These are phyloP conservation scores for Peromyscus eremicus DNA, from an alignment of 2,797 vertebrate species.

Conservation along the genomic window DNA sequence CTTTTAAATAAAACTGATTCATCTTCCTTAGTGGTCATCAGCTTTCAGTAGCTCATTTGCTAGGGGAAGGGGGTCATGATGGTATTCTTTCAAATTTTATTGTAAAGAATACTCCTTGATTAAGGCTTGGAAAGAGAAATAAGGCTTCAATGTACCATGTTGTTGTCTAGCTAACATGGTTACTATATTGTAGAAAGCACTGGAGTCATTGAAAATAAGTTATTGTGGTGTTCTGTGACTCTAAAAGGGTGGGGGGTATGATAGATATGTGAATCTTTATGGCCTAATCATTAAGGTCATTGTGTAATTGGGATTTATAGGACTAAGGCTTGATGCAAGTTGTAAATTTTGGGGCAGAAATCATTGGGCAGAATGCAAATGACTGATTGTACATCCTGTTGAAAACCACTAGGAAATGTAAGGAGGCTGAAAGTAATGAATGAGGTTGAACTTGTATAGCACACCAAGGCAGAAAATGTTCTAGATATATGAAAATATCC, in stretches of 20 bases:
- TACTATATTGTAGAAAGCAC: background rate
- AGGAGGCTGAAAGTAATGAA: conserved; percentile 29
- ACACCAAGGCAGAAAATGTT: conserved; percentile 27
- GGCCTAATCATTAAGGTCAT: conserved; percentile 1
- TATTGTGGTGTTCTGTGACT: background rate
- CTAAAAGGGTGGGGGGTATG: background rate
- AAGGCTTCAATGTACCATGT: background rate
- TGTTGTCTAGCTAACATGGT: background rate
- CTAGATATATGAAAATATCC: background rate
- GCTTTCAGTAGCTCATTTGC: background rate
- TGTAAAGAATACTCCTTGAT: background rate
- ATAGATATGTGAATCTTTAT: background rate
- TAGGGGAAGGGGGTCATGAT: background rate
- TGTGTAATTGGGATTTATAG: conserved; percentile 55
- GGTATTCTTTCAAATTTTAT: background rate
- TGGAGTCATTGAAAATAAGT: conserved; percentile 24
- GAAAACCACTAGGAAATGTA: conserved; percentile 46
- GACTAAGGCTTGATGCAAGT: background rate
- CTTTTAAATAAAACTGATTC: background rate
- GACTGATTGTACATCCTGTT: background rate
- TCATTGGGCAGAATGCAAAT: conserved; percentile 5
- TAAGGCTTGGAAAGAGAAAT: background rate
- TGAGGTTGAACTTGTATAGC: conserved; percentile 64
- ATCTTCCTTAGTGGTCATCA: background rate
- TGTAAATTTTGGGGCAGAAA: conserved; percentile 43